Percentiles rank a stretch among this genome's conserved stretches.
Conservation (phyloP, 2,888 invertebrate species). For the Drosophila glabriapex region DNA sequence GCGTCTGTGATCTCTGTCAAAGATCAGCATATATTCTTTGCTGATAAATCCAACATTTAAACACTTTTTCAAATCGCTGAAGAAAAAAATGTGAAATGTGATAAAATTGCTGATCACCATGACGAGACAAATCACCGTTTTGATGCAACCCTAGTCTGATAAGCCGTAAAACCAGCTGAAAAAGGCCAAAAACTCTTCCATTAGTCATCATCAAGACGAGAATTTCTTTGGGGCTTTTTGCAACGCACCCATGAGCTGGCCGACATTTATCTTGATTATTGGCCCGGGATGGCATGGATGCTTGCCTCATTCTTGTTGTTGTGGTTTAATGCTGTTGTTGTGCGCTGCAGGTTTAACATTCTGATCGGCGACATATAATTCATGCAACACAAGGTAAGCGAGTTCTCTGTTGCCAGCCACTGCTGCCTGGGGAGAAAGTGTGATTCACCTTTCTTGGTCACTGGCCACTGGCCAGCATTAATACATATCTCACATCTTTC, state of each 20-base stretch:
- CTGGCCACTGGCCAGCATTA: constrained; percentile 2
- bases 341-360: constrained; percentile 44
- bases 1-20: constrained; percentile 2
- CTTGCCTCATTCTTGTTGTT: constrained; percentile 4
- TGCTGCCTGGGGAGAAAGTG: constrained; percentile 68
- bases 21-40: constrained; percentile 20
- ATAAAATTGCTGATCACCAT: constrained; percentile 54
- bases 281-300: constrained; percentile 34
- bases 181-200: constrained; percentile 67
- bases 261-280: constrained; percentile 79
- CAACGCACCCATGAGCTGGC: constrained; percentile 71
- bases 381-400: constrained; percentile 53
- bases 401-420: neutral
- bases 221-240: constrained; percentile 51
- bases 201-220: constrained; percentile 74
- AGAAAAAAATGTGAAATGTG: constrained; percentile 17
- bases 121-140: constrained; percentile 52
- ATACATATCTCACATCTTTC: constrained; percentile 12
- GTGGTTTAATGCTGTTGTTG: constrained; percentile 7
- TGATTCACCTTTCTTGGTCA: constrained; percentile 66
- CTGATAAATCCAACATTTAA: constrained; percentile 45
- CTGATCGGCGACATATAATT: constrained; percentile 72
- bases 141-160: constrained; percentile 57
- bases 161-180: constrained; percentile 69
- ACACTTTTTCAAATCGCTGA: constrained; percentile 13